Base-by-base conservation (phyloP, 2,888 invertebrate genomes). In the Prostheceraeus crozeri region DNA sequence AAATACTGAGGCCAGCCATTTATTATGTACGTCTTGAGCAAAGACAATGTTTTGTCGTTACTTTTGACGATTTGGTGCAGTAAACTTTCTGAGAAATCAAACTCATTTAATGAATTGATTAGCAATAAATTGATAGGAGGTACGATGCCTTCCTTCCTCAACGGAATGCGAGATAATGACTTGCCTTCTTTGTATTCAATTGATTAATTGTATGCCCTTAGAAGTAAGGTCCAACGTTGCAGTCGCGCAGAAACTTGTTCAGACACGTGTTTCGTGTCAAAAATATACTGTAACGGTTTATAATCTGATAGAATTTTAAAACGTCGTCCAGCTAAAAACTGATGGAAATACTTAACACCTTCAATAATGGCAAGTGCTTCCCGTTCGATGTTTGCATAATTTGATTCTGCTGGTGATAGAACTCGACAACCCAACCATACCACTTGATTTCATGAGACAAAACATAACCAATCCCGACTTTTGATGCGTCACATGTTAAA, bases 261-360 rank as follows among this genome's bases (percentile, higher is more conserved):
- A 1, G 66, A 63, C 10, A 69, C 3, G 14, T 16, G 57, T 68
- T 68, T 65, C 48, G 64, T 58, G 46, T 64, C 61, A 59, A 75
- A 72, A 52, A 76, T 71, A n/a, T 64, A 45, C 25, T 67, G 71
- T 1, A 78, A 59, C 0, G 76, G 74, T 58, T 70, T 67, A 59
- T 74, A 71, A 59, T 74, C 74, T 0, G 72, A 73, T 11, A 65
- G 45, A 19, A 75, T 62, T 2, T 70, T 72, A 60, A 78, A 78
- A 16, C 65, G 62, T 14, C 69, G 65, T 2, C 73, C 74, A 45
- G 64, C 70, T 0, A 76, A 33, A 59, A 69, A 75, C 21, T 70
- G 65, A 46, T 71, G 70, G 65, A 75, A 76, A 63, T 71, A 70
- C 19, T 66, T 65, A 1, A 73, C 66, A 1, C 70, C 73, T 57